Base-by-base conservation (phyloP, 2,888 invertebrate species). In the Drosophila phalerata region DNA sequence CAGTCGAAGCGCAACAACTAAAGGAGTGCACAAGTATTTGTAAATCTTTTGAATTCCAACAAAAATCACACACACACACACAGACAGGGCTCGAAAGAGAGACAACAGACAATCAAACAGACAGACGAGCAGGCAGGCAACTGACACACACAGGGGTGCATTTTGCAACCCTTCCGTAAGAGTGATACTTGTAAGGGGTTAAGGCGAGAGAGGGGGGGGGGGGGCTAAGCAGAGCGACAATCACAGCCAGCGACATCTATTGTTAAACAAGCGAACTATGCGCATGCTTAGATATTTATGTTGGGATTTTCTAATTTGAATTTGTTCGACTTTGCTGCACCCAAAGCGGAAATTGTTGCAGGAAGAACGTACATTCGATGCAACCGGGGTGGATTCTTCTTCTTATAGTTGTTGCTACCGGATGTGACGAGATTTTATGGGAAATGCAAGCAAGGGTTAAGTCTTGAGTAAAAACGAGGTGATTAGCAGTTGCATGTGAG, bases 1-100 rank as follows among this genome's bases (percentile, higher is more conserved):
- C 85, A 77, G 70, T 71, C 68, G 72, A 69, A 73, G 79, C 73
- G 78, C 79, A 79, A 79, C 81, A 78, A 65, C 84, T 69, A 81
- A 75, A 82, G 78, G 72, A 77, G 52, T 83, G 75, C 69, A 80
- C 70, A 85, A 83, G 89, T 82, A 80, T 88, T 84, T 89, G 90
- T 79, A 89, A 81, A 83, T 83, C 85, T 77, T 83, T 90, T 80
- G 83, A 90, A 89, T 90, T 87, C 85, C 87, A 84, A 58, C 79
- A 68, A 70, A 88, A 83, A 80, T 75, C 76, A 79, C 60, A 84
- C 85, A 79, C 67, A 62, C 42, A 40, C 66, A 65, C 55, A 69
- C 45, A 56, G 68, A 66, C 48, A 45, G 30, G 0, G 34, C 17
- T 22, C 28, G 13, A 28, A 13, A 51, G 40, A 49, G 47, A 55